A percentile compares a stretch with the other conserved stretches of the same genome.
Evolutionary conservation across 2,797 vertebrate genomes (phyloP).

Genomic region (Sebastiscus tertius): DNA sequence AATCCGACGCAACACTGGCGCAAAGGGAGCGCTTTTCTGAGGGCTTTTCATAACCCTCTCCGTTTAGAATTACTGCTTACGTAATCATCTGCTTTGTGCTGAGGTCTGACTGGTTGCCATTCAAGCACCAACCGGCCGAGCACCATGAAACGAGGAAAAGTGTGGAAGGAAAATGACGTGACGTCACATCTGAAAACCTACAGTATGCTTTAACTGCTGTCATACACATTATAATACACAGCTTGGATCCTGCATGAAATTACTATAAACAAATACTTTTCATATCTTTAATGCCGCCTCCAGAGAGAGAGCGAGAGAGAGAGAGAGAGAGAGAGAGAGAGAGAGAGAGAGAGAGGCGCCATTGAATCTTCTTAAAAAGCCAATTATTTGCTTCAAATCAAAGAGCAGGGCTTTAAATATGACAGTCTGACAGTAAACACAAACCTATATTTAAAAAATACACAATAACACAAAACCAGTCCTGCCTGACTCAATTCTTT

Average conservation of each 20-base stretch:
- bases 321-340: background rate
- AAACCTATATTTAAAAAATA: conserved; percentile 7
- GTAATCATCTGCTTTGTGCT: conserved; percentile 46
- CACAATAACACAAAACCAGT: background rate
- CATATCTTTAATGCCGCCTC: background rate
- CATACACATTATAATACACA: background rate
- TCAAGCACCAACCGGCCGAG: background rate
- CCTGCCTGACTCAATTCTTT: background rate
- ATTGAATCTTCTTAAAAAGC: conserved; percentile 15
- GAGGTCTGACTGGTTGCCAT: conserved; percentile 40
- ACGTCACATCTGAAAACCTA: conserved; percentile 16
- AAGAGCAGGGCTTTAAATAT: background rate
- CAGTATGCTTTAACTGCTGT: background rate
- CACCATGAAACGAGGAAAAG: conserved; percentile 21
- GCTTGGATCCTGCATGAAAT: background rate
- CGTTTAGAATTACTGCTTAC: conserved; percentile 62
- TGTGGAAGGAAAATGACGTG: conserved; percentile 18
- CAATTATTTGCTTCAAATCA: conserved; percentile 21
- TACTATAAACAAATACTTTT: background rate
- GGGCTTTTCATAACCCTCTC: conserved; percentile 53
- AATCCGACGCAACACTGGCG: conserved; percentile 49
- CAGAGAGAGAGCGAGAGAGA: background rate
- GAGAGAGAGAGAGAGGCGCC: background rate
- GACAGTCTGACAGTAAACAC: conserved; percentile 5
- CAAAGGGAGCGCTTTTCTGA: conserved; percentile 45